These are phyloP conservation scores for Entomobrya proxima DNA, from an alignment of 2,888 invertebrate species.

Conservation along the genomic window DNA sequence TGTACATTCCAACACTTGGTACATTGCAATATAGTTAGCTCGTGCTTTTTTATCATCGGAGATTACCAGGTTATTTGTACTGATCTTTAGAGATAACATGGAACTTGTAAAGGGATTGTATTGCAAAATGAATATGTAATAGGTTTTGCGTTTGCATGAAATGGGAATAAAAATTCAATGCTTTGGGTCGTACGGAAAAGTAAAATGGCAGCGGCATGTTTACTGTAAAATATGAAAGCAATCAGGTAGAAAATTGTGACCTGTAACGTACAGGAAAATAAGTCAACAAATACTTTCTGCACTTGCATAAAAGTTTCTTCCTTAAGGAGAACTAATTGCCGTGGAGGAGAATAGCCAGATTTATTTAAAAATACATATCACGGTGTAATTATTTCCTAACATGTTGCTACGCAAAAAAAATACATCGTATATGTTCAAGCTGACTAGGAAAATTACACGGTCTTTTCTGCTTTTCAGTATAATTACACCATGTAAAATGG, in stretches of 20 bases:
- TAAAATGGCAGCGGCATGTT: neutral
- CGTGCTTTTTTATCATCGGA: too few relatives aligned
- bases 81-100: too few relatives aligned
- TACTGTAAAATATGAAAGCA: neutral
- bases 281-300: neutral
- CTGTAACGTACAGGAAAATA: neutral
- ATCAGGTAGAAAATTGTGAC: neutral
- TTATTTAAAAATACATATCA: constrained; percentile 8
- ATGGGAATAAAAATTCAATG: neutral
- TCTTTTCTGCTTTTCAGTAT: constrained; percentile 33
- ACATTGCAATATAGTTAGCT: too few relatives aligned
- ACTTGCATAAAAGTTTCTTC: too few relatives aligned
- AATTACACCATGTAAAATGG: constrained; percentile 54
- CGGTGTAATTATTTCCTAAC: constrained; percentile 31
- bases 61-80: too few relatives aligned
- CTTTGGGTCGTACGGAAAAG: neutral
- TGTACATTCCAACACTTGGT: too few relatives aligned
- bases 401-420: constrained; percentile 37
- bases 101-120: too few relatives aligned
- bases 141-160: neutral
- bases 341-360: neutral
- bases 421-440: constrained; percentile 24
- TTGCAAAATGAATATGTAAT: too few relatives aligned
- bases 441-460: constrained; percentile 50
- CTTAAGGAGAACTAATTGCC: neutral